A percentile compares a stretch with the other conserved stretches of the same genome.
Evolutionary conservation across 2,113 vertebrate species (phyloP).

Genomic region (Nyctereutes procyonoides): DNA sequence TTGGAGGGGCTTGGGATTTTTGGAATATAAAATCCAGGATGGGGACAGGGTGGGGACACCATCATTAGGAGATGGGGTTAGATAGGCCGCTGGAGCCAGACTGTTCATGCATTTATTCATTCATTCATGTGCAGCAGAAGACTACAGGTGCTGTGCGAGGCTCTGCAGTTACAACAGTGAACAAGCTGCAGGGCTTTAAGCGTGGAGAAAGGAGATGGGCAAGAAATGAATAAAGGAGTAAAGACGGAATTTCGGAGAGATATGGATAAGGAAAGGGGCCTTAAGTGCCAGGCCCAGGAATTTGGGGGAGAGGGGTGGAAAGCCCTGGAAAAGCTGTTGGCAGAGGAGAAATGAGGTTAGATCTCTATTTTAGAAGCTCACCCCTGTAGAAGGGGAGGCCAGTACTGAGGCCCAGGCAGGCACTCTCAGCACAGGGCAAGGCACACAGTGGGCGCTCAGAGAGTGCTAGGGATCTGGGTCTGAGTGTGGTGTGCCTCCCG

Average conservation of each 20-base stretch:
- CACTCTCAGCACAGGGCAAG: neutral
- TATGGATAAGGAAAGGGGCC: neutral
- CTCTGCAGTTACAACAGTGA: neutral
- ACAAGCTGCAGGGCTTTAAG: neutral
- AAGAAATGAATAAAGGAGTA: no score
- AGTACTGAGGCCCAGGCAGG: neutral
- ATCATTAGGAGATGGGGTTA: neutral
- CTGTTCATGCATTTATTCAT: neutral
- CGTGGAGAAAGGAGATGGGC: neutral
- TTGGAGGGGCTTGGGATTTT: neutral
- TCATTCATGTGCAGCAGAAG: neutral
- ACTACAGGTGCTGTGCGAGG: rapidly evolving
- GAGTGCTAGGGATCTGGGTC: neutral
- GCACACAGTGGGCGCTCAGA: neutral
- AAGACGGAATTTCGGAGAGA: neutral
- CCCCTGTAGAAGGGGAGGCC: no score
- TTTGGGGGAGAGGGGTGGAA: neutral
- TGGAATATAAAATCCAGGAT: neutral
- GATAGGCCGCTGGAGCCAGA: neutral
- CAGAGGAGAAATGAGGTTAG: neutral
- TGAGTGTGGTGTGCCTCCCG: neutral
- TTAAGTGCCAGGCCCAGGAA: neutral
- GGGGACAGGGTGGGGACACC: neutral
- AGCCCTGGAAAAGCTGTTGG: rapidly evolving
- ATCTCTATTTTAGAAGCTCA: neutral